These are phyloP conservation scores for Hedychridium roseum DNA, from an alignment of 2,888 invertebrate genomes.

Conservation along the genomic window DNA sequence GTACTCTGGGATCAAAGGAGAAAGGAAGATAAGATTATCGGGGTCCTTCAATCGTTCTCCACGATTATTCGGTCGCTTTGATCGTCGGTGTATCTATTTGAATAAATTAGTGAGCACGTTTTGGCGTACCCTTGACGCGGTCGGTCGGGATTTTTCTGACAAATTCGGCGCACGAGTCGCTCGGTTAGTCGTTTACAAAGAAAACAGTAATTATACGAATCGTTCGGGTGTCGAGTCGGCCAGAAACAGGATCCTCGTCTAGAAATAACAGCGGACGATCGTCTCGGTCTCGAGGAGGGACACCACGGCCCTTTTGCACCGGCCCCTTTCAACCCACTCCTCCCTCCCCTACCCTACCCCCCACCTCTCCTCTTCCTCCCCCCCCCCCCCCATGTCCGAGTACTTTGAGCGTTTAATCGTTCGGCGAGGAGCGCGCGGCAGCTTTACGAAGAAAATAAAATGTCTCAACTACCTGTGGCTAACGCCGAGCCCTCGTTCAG, in stretches of 20 bases:
- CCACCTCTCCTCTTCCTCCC: constrained; percentile 1
- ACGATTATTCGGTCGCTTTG: too few relatives aligned
- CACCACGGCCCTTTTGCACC: constrained; percentile 26
- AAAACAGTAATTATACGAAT: constrained; percentile 52
- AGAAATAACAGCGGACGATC: constrained; percentile 37
- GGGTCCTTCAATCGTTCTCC: too few relatives aligned
- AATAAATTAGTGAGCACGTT: too few relatives aligned
- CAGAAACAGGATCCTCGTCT: constrained; percentile 47
- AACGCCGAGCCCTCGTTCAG: constrained; percentile 1
- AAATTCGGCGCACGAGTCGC: too few relatives aligned
- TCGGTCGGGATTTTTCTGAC: too few relatives aligned
- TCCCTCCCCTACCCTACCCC: not conserved
- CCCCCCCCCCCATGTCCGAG: not conserved
- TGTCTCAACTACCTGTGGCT: constrained; percentile 27
- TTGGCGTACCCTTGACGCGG: too few relatives aligned
- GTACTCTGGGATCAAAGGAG: too few relatives aligned
- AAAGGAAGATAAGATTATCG: too few relatives aligned
- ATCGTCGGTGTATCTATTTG: too few relatives aligned
- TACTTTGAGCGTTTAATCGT: constrained; percentile 6
- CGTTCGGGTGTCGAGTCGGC: constrained; percentile 34
- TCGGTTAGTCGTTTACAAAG: constrained; percentile 45
- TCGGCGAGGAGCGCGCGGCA: constrained; percentile 15
- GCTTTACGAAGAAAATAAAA: constrained; percentile 16
- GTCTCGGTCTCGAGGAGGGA: constrained; percentile 23
- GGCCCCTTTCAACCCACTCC: not conserved